Percentiles rank a stretch among this genome's conserved stretches.
Evolutionary conservation across 2,888 invertebrate genomes (phyloP).

Genomic region (Ornithoptera priamus): DNA sequence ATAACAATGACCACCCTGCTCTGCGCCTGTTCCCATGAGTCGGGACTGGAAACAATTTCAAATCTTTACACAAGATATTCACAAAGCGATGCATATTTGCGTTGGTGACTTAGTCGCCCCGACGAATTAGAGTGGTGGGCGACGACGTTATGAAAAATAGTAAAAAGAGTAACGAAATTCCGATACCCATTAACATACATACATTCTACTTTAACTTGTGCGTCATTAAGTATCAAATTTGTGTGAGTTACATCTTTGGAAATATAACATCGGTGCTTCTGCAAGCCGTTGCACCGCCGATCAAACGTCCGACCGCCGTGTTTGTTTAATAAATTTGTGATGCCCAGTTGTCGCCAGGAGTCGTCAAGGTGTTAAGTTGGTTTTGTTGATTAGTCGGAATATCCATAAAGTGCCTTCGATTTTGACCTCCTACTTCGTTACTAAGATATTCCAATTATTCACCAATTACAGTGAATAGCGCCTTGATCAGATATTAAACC

Average conservation of each 20-base stretch:
- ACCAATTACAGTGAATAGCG: too few relatives aligned
- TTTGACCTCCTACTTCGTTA: conserved; percentile 46
- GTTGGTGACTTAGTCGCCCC: conserved; percentile 69
- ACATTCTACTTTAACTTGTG: conserved; percentile 29
- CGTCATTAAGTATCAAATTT: conserved; percentile 35
- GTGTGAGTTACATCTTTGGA: conserved; percentile 32
- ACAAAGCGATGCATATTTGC: conserved; percentile 71
- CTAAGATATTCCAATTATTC: conserved; percentile 6
- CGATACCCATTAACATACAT: conserved; percentile 20
- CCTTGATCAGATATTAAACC: too few relatives aligned
- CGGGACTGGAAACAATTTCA: conserved; percentile 71
- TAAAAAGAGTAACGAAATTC: conserved; percentile 44
- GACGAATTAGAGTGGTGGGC: conserved; percentile 69
- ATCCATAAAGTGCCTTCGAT: conserved; percentile 41
- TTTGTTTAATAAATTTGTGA: conserved; percentile 69
- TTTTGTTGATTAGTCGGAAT: conserved; percentile 46
- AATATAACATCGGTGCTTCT: conserved; percentile 34
- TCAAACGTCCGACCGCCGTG: conserved; percentile 61
- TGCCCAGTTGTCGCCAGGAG: conserved; percentile 57
- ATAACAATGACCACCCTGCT: conserved; percentile 23
- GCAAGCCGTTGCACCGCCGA: conserved; percentile 46
- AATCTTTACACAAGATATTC: conserved; percentile 75
- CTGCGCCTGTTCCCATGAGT: conserved; percentile 61
- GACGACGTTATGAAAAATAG: conserved; percentile 54
- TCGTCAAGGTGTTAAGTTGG: conserved; percentile 58